Conservation (phyloP, 2,888 invertebrate genomes). For the Amiota communis region DNA sequence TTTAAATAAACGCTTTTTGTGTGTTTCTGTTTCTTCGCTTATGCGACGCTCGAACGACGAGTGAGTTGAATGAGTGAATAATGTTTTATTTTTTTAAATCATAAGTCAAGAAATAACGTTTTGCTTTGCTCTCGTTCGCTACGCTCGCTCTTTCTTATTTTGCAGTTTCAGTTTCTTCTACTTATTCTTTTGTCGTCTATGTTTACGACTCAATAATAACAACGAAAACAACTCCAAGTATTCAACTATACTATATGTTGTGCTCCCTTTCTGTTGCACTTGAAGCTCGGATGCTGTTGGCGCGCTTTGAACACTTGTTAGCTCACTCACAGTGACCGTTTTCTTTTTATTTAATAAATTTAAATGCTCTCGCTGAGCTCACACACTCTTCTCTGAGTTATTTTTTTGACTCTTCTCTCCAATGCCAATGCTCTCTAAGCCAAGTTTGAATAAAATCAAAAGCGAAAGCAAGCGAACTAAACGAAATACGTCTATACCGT, state of each 20-base stretch:
- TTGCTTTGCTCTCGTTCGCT: conserved; percentile 38
- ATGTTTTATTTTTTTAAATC: conserved; percentile 37
- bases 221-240: conserved; percentile 23
- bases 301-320: conserved; percentile 54
- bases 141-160: conserved; percentile 50
- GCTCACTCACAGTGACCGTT: conserved; percentile 52
- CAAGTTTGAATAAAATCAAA: conserved; percentile 44
- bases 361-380: conserved; percentile 35
- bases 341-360: background rate
- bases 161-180: background rate
- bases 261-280: conserved; percentile 56
- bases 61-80: no score
- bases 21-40: conserved; percentile 31
- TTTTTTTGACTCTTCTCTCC: conserved; percentile 16
- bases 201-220: background rate
- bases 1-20: conserved; percentile 32
- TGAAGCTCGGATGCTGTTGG: conserved; percentile 59
- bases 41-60: conserved; percentile 23
- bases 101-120: conserved; percentile 40
- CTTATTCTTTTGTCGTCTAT: conserved; percentile 8
- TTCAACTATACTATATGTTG: conserved; percentile 43
- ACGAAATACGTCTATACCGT: conserved; percentile 51
- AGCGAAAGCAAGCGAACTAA: conserved; percentile 28
- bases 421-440: conserved; percentile 47
- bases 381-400: conserved; percentile 27